Evolutionary conservation across 2,113 vertebrate species (phyloP), one percentile per base, ranked within the genome.

Genomic region (Archilochus colubris): DNA sequence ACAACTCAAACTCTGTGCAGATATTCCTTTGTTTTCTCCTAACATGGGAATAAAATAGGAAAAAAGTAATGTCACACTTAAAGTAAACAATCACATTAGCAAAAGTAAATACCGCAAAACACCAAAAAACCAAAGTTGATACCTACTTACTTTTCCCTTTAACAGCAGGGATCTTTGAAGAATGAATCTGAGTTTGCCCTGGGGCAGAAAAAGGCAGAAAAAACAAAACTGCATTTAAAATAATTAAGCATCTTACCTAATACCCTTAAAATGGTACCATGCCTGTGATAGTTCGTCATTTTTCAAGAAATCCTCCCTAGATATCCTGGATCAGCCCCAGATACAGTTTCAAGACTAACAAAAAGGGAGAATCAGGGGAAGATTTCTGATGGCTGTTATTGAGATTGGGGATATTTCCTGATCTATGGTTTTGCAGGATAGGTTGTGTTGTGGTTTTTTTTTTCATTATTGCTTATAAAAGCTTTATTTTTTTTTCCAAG

Each of bases 241-340:
- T 74, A 86, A 93, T 80, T 63, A 77, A 53, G 73, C 40, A 75
- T 72, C 77, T 93, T 55, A 83, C 44, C 84, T 68, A 88, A 70
- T 72, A 63, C 54, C 33, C 57, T 88, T 83, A 78, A 83, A 95
- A 95, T 28, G 72, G 55, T 67, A 91, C 82, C 51, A 59, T 76
- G 54, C 80, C 89, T 66, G 50, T 88, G 78, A 89, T 27, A 85
- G 69, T 21, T 80, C 82, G 74, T 63, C 59, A 86, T 63, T 91
- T 74, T 69, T 43, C 77, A 91, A 73, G 31, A 70, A 33, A 82
- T 77, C 59, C 77, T 88, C 59, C 51, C 30, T 63, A n/a, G 4
- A 1, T 17, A 22, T 18, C 53, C 59, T 72, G 63, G 70, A 69
- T 1, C 2, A 90, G 59, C 43, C 70, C 5, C 3, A 94, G 38